Percentiles rank a stretch among this genome's conserved stretches.
Evolutionary conservation across 2,113 vertebrate genomes (phyloP).

Genomic region (Syngnathoides biaculeatus): DNA sequence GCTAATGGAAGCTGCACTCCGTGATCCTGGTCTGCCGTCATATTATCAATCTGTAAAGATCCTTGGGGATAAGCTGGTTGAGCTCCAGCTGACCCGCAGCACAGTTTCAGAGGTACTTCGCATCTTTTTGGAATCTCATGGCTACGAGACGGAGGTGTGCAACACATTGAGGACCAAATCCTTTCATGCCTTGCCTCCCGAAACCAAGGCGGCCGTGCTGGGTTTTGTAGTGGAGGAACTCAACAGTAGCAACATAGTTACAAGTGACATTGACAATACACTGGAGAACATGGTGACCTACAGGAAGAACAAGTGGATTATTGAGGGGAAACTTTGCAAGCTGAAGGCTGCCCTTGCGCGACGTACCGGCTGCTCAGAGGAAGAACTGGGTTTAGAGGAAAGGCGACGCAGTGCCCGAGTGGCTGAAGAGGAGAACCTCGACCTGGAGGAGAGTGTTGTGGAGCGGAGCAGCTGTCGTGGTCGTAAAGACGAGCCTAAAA

Average conservation of each 20-base stretch:
- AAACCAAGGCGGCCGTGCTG: slow-evolving; percentile 83
- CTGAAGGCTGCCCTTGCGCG: slow-evolving; percentile 83
- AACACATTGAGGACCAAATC: slow-evolving; percentile 84
- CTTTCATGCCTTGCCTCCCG: slow-evolving; percentile 86
- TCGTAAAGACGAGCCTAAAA: slow-evolving; percentile 69
- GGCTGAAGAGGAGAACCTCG: slow-evolving; percentile 80
- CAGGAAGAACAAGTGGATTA: slow-evolving; percentile 94
- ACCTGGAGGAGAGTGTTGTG: slow-evolving; percentile 71
- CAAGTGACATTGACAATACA: slow-evolving; percentile 93
- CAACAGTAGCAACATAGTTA: slow-evolving; percentile 85
- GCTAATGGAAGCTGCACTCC: slow-evolving; percentile 81
- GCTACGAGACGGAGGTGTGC: slow-evolving; percentile 82
- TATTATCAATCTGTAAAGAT: slow-evolving; percentile 94
- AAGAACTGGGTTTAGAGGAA: slow-evolving; percentile 82
- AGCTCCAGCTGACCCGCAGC: slow-evolving; percentile 83
- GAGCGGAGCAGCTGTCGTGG: slow-evolving; percentile 68
- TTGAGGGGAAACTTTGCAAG: slow-evolving; percentile 90
- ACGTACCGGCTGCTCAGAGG: slow-evolving; percentile 81
- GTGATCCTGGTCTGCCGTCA: slow-evolving; percentile 84
- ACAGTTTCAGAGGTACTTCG: slow-evolving; percentile 90
- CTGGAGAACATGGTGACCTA: slow-evolving; percentile 88
- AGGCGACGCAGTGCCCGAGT: slow-evolving; percentile 83
- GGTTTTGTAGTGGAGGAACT: slow-evolving; percentile 92
- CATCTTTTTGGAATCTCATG: slow-evolving; percentile 85
- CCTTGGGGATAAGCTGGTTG: slow-evolving; percentile 88